Conservation (phyloP, 2,113 vertebrate genomes). For the Vidua macroura region DNA sequence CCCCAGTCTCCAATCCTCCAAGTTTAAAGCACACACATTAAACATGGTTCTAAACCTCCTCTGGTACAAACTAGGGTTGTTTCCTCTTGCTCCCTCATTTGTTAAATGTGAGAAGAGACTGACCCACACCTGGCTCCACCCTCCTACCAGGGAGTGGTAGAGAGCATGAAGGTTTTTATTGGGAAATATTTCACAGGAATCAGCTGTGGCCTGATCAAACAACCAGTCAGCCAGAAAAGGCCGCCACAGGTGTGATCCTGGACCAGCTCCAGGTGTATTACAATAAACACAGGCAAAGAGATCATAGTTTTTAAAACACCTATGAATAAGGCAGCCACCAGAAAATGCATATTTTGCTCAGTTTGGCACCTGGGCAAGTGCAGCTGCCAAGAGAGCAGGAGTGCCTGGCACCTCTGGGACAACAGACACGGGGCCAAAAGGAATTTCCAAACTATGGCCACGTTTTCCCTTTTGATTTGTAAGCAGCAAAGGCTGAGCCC, state of each 20-base stretch:
- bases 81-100: background rate
- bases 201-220: background rate
- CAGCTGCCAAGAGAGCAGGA: background rate
- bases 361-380: background rate
- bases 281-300: background rate
- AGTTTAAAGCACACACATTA: no score
- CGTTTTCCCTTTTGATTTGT: background rate
- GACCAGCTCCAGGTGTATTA: background rate
- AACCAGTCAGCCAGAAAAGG: background rate
- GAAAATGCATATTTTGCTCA: background rate
- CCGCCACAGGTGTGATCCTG: background rate
- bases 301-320: background rate
- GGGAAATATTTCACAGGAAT: background rate
- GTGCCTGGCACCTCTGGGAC: background rate
- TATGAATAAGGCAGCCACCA: background rate
- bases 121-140: accelerated
- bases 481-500: background rate
- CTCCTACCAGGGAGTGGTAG: background rate
- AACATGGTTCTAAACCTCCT: background rate
- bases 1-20: background rate
- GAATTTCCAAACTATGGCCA: background rate
- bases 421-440: background rate
- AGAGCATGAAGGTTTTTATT: background rate
- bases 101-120: background rate
- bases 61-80: background rate